Evolutionary conservation across 2,113 vertebrate species (phyloP).

Genomic region (Phainopepla nitens): DNA sequence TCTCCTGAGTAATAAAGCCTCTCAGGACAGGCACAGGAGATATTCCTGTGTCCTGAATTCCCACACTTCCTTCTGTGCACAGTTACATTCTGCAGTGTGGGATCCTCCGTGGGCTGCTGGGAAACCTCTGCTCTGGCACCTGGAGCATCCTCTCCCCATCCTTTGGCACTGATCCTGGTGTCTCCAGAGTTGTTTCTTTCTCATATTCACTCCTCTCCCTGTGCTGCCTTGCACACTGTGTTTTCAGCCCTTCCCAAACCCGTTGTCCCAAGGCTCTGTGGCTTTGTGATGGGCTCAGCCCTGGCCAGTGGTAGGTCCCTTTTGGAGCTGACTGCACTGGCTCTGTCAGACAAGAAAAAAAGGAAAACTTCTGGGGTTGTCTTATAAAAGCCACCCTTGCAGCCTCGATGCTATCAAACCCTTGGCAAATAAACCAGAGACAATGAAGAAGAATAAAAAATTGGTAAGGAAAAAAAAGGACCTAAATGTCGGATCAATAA

Average conservation of each 20-base stretch:
- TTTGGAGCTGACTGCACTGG: neutral
- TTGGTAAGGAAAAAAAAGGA: neutral
- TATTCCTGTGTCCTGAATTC: too few relatives aligned
- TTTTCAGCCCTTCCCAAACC: neutral
- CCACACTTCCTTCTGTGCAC: neutral
- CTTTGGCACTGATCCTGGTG: neutral
- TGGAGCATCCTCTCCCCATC: neutral
- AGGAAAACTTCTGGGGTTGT: neutral
- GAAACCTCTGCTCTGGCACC: neutral
- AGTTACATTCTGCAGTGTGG: fast-evolving
- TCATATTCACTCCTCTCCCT: neutral
- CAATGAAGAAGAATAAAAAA: neutral
- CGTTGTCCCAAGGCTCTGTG: neutral
- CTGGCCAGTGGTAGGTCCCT: neutral
- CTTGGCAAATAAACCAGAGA: neutral
- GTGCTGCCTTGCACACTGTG: neutral
- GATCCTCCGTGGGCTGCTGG: neutral
- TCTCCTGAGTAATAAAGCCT: too few relatives aligned
- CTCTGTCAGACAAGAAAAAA: neutral
- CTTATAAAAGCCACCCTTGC: neutral
- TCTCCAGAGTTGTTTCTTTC: neutral
- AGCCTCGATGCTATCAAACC: neutral
- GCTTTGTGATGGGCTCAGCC: neutral
- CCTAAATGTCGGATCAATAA: neutral
- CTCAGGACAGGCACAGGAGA: too few relatives aligned